phyloP scores from a whole-genome alignment of 1,140 invertebrate species.

The Camponotus floridanus region DNA sequence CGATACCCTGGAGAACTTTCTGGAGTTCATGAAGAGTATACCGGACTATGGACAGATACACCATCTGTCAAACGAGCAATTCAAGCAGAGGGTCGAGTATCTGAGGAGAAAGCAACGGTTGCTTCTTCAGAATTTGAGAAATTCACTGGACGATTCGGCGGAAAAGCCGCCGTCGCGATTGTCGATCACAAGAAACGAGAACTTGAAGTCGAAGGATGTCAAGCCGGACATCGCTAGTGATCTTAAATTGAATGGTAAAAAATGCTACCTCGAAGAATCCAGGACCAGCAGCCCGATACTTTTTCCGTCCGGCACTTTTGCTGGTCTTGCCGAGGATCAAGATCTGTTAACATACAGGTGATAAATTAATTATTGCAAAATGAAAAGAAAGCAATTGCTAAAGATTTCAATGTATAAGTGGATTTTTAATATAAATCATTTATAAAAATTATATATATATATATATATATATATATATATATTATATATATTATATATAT shows the following conservation, averaged over 20 bases:
- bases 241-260: conserved; percentile 81
- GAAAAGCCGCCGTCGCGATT: conserved; percentile 67
- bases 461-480: too few species aligned
- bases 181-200: conserved; percentile 35
- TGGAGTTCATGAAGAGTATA: conserved; percentile 90
- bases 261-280: conserved; percentile 81
- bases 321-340: conserved; percentile 81
- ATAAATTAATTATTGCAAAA: not conserved
- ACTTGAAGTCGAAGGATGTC: conserved; percentile 7
- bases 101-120: conserved; percentile 89
- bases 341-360: conserved; percentile 81
- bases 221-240: conserved; percentile 53
- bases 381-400: too few species aligned
- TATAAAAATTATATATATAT: too few species aligned
- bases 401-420: not conserved
- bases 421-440: too few species aligned
- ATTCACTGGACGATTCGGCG: conserved; percentile 81
- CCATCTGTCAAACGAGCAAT: conserved; percentile 90
- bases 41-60: conserved; percentile 90
- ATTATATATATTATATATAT: too few species aligned
- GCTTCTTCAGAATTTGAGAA: conserved; percentile 86
- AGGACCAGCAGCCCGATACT: conserved; percentile 79
- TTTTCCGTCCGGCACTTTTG: conserved; percentile 77
- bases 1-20: conserved; percentile 86
- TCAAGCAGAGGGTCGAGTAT: conserved; percentile 88